Evolutionary conservation across 2,113 vertebrate genomes (phyloP).

Genomic region (Marcusenius ussheri): DNA sequence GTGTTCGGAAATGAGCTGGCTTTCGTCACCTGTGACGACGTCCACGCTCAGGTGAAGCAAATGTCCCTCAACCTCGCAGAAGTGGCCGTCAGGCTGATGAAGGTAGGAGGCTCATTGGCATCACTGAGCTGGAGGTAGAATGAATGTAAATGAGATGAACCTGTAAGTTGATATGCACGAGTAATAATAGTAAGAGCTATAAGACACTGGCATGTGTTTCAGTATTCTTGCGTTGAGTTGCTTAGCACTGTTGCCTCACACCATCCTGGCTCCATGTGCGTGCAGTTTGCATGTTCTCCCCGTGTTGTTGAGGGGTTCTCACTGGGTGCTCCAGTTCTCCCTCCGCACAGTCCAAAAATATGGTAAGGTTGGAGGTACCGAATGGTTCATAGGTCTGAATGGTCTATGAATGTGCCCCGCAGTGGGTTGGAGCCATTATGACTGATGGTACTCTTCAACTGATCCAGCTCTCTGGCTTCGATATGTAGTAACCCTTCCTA

Average conservation of each 20-base stretch:
- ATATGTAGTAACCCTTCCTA: background rate
- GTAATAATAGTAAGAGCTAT: no score
- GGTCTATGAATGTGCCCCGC: background rate
- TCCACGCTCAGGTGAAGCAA: constrained; percentile 50
- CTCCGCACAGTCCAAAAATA: background rate
- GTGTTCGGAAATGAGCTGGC: constrained; percentile 75
- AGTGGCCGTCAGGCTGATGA: constrained; percentile 66
- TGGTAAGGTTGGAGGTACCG: background rate
- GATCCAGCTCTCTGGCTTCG: background rate
- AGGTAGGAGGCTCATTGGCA: constrained; percentile 52
- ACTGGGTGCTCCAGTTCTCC: background rate
- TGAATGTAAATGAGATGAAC: background rate
- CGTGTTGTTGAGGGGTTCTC: background rate
- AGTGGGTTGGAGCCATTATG: background rate
- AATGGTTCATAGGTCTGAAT: background rate
- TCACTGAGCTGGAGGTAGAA: background rate
- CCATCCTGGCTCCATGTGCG: background rate
- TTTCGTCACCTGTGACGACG: constrained; percentile 62
- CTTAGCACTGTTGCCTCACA: background rate
- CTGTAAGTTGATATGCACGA: background rate
- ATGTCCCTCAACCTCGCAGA: constrained; percentile 65
- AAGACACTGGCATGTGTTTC: no score
- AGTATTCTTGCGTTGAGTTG: no score
- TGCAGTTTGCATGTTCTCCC: background rate
- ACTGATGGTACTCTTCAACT: background rate